phyloP scores from a whole-genome alignment of 2,888 invertebrate species.

The Pharmacophagus antenor region DNA sequence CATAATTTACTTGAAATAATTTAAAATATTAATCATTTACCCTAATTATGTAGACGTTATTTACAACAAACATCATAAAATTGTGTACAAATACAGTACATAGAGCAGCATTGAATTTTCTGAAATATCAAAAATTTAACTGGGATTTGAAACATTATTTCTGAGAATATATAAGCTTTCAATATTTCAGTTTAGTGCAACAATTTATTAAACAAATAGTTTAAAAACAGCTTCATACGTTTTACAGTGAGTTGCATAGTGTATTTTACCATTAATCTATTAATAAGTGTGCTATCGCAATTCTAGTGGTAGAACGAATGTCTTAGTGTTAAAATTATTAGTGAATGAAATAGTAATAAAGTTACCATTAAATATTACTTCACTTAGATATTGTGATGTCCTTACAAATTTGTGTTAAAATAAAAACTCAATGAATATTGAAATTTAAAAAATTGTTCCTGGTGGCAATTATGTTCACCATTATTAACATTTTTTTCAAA shows the following conservation, averaged over 20 bases:
- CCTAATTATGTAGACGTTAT: constrained; percentile 1
- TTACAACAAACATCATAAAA: constrained; percentile 25
- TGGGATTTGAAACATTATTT: background rate
- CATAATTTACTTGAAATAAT: background rate
- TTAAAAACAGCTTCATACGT: background rate
- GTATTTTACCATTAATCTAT: background rate
- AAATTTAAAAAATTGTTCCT: too few species aligned
- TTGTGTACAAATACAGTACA: background rate
- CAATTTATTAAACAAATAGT: background rate
- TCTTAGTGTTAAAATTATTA: background rate
- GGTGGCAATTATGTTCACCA: too few species aligned
- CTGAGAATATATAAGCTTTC: background rate
- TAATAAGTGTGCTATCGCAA: constrained; percentile 13
- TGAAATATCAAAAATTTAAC: constrained; percentile 2
- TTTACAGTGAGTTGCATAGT: background rate
- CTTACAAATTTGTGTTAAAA: too few species aligned
- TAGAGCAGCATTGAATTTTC: background rate
- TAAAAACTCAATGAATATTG: too few species aligned
- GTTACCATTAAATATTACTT: constrained; percentile 3
- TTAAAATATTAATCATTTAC: background rate
- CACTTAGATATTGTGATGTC: background rate
- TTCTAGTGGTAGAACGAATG: constrained; percentile 10
- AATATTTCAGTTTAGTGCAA: background rate
- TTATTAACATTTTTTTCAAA: too few species aligned
- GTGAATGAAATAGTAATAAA: background rate